Conservation (phyloP, 2,113 vertebrate species). For the Tachysurus fulvidraco region DNA sequence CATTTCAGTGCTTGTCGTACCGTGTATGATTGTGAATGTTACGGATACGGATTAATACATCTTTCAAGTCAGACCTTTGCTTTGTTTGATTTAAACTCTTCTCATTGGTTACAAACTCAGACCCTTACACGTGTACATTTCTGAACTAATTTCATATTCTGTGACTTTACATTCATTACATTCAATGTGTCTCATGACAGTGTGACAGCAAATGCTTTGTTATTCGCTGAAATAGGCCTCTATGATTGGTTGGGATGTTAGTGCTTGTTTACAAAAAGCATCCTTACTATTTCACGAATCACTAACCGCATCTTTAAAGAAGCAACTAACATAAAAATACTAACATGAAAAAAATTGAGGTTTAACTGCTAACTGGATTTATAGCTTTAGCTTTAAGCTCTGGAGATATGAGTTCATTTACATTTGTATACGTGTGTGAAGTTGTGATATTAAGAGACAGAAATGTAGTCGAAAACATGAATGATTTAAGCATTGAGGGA, state of each 20-base stretch:
- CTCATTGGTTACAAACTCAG: too few relatives aligned
- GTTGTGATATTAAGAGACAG: not conserved
- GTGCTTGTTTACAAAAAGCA: not conserved
- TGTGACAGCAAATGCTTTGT: not conserved
- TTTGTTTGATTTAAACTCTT: too few relatives aligned
- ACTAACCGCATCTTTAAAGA: not conserved
- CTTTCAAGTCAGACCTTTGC: not conserved
- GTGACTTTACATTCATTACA: not conserved
- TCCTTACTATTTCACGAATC: too few relatives aligned
- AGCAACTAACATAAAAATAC: not conserved
- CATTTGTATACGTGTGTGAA: not conserved
- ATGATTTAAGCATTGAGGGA: constrained; percentile 49
- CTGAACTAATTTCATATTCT: not conserved
- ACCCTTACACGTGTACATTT: not conserved
- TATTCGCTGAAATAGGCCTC: not conserved
- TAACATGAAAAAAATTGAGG: not conserved
- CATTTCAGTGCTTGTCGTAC: too few relatives aligned
- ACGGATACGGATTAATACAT: not conserved
- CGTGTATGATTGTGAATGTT: too few relatives aligned
- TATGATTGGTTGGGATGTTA: not conserved
- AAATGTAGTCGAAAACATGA: constrained; percentile 18
- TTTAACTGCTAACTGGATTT: not conserved
- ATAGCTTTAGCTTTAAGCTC: not conserved
- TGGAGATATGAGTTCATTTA: not conserved
- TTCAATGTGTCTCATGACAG: not conserved